Evolutionary conservation across 2,113 vertebrate species (phyloP).

Genomic region (Gorsachius goisagi): DNA sequence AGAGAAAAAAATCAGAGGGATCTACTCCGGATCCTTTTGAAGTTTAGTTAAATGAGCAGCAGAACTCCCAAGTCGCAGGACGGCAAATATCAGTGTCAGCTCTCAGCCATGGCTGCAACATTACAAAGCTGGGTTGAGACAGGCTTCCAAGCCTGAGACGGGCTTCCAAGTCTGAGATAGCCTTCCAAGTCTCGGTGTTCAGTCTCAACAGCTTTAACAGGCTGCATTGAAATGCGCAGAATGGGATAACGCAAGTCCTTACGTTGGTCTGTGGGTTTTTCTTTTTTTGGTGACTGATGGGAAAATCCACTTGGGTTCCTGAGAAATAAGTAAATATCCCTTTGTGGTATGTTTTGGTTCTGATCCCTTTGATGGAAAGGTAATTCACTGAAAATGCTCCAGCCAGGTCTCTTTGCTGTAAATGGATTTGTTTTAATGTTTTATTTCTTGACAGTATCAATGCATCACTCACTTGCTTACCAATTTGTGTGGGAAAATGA

Average conservation of each 20-base stretch:
- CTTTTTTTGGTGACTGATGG: not conserved
- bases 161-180: no score
- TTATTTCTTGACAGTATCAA: not conserved
- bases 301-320: not conserved
- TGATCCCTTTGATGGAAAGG: not conserved
- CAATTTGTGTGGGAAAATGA: not conserved
- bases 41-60: not conserved
- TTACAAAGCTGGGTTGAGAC: not conserved
- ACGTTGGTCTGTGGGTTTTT: not conserved
- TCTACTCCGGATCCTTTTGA: not conserved
- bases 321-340: not conserved
- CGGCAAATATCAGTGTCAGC: not conserved
- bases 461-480: no score
- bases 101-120: not conserved
- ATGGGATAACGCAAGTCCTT: not conserved
- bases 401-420: not conserved
- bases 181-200: not conserved
- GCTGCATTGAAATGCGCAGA: accelerated
- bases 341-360: not conserved
- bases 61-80: not conserved
- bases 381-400: not conserved
- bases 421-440: not conserved
- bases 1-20: not conserved
- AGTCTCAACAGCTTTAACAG: not conserved
- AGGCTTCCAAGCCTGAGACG: not conserved